Evolutionary conservation across 2,113 vertebrate species (phyloP), one percentile per base, ranked within the genome.

Genomic region (Archilochus colubris): DNA sequence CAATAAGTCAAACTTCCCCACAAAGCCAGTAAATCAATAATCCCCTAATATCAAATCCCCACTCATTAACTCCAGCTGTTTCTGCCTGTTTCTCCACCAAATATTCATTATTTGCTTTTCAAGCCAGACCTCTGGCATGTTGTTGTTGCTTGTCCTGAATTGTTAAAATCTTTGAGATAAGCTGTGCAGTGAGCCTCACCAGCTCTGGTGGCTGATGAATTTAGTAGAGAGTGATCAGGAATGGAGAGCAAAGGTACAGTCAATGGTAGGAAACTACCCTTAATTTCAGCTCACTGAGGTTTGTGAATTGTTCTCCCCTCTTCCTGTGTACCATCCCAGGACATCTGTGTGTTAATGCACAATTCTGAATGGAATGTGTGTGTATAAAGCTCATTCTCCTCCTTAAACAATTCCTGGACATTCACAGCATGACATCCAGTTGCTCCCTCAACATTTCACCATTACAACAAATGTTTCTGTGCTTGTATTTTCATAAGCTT

Each of bases 31-130:
- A 44, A 94, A 93, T 96, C 67, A 95, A 86, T 61, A 81, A 81
- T 75, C 82, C 72, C 69, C 78, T 85, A 86, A 93, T 91, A 91
- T 80, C 86, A 93, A 91, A 79, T 91, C 77, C 72, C 57, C 5
- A 3, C 36, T 89, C 73, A 95, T 94, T 94, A 96, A 91, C 33
- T 90, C 82, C 96, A 95, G 91, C 83, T 67, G 54, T n/a, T 91
- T 77, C 86, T 38, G 24, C 31, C 64, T 64, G 58, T 68, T 92
- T 92, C 55, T 61, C 73, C 68, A 62, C 9, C 19, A 92, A 82
- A 80, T 17, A 14, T 67, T 94, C 62, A 64, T 90, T 76, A 61
- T 77, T 91, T 88, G 57, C 58, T 81, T 83, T 94, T 86, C 63
- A 69, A 82, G 59, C 59, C 80, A 89, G 90, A 86, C 72, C 82